Conservation (phyloP, 2,113 vertebrate species). For the Tetrao urogallus region DNA sequence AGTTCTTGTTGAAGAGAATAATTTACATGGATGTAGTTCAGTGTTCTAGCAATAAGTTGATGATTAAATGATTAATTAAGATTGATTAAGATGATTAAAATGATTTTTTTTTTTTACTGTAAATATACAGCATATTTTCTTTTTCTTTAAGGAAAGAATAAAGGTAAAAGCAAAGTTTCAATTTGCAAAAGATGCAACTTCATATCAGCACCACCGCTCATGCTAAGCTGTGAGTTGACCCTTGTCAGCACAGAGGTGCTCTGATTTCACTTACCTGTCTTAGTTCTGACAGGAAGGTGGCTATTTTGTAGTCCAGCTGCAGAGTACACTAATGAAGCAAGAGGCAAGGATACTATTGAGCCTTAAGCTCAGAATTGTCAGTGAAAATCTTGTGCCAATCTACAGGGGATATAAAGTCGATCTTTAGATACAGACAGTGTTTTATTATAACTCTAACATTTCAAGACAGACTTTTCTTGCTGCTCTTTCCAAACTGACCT, state of each 20-base stretch:
- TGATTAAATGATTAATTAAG: too few species aligned
- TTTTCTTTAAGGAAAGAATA: neutral
- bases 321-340: neutral
- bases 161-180: neutral
- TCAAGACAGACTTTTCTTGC: constrained; percentile 13
- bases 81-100: too few species aligned
- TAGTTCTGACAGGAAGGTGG: neutral
- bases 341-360: neutral
- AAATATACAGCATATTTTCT: neutral
- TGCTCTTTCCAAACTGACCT: constrained; percentile 36
- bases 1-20: neutral
- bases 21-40: neutral
- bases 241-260: neutral
- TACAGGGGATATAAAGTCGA: neutral
- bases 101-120: neutral
- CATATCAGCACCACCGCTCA: neutral
- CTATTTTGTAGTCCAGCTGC: neutral
- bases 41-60: neutral
- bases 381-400: neutral
- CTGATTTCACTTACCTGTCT: neutral
- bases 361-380: neutral
- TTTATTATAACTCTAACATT: constrained; percentile 18
- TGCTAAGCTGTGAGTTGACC: accelerated
- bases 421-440: constrained; percentile 6
- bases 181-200: neutral